phyloP scores from a whole-genome alignment of 2,888 invertebrate species.

The Ephialtes manifestator region DNA sequence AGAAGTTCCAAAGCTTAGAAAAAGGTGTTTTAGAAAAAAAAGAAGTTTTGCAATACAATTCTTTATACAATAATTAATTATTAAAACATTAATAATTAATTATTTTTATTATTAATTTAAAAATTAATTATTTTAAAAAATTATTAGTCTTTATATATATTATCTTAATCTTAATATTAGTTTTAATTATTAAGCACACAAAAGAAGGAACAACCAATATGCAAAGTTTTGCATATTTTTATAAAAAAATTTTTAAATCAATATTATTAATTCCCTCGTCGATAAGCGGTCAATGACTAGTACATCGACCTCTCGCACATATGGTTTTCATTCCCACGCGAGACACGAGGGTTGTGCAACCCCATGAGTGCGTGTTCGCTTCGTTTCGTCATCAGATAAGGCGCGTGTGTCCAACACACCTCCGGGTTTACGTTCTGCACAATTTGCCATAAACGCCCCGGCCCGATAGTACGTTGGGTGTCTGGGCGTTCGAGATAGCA shows the following conservation, averaged over 20 bases:
- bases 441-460: background rate
- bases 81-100: too few relatives aligned
- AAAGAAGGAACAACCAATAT: too few relatives aligned
- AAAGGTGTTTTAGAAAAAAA: too few relatives aligned
- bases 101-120: too few relatives aligned
- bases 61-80: too few relatives aligned
- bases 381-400: conserved; percentile 46
- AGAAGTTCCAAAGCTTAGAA: too few relatives aligned
- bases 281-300: conserved; percentile 13
- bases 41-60: too few relatives aligned
- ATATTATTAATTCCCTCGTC: background rate
- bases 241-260: background rate
- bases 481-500: conserved; percentile 32
- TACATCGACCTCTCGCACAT: background rate
- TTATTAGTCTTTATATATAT: too few relatives aligned
- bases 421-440: background rate
- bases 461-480: conserved; percentile 2
- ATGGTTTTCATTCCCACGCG: conserved; percentile 11
- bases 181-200: too few relatives aligned
- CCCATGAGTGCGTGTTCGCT: conserved; percentile 12
- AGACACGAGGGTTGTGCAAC: conserved; percentile 25
- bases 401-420: background rate
- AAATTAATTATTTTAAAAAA: too few relatives aligned
- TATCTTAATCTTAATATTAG: too few relatives aligned
- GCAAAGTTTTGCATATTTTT: background rate